These are phyloP conservation scores for Priocnemis perturbator DNA, from an alignment of 2,888 invertebrate species.

Conservation along the genomic window DNA sequence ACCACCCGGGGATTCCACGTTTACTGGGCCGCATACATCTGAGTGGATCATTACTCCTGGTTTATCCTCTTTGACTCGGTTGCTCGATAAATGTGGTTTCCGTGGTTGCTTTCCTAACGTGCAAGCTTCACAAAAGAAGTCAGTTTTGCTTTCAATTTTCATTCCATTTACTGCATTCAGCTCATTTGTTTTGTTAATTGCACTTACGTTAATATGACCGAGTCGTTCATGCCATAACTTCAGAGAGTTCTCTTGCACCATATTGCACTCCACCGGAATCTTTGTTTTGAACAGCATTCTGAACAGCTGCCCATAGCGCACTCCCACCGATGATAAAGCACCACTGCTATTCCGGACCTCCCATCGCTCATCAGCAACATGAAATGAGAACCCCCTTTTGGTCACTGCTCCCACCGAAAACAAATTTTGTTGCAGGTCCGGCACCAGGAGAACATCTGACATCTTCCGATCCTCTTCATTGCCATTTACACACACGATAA, in stretches of 20 bases:
- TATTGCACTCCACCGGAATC: constrained; percentile 1
- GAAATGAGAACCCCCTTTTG: constrained; percentile 22
- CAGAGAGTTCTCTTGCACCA: not conserved
- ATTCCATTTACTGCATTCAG: not conserved
- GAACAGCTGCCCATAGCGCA: constrained; percentile 16
- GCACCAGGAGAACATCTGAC: constrained; percentile 33
- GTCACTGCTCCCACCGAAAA: constrained; percentile 22
- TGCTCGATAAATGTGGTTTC: constrained; percentile 9
- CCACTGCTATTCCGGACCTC: constrained; percentile 15
- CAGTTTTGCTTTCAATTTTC: not conserved
- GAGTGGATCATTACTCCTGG: constrained; percentile 8
- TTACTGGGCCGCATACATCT: constrained; percentile 15
- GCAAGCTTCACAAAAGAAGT: constrained; percentile 32
- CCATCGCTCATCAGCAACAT: not conserved
- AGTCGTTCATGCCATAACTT: constrained; percentile 18
- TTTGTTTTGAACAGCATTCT: constrained; percentile 17
- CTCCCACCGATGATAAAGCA: constrained; percentile 3
- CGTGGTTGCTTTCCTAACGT: constrained; percentile 23
- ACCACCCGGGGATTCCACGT: constrained; percentile 1
- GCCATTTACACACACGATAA: constrained; percentile 17
- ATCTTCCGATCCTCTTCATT: constrained; percentile 15
- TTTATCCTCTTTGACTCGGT: not conserved
- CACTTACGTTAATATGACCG: too few relatives aligned
- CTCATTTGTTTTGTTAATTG: not conserved
- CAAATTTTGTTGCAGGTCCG: constrained; percentile 24